phyloP scores from a whole-genome alignment of 1,140 invertebrate genomes.

The Pinna nobilis region DNA sequence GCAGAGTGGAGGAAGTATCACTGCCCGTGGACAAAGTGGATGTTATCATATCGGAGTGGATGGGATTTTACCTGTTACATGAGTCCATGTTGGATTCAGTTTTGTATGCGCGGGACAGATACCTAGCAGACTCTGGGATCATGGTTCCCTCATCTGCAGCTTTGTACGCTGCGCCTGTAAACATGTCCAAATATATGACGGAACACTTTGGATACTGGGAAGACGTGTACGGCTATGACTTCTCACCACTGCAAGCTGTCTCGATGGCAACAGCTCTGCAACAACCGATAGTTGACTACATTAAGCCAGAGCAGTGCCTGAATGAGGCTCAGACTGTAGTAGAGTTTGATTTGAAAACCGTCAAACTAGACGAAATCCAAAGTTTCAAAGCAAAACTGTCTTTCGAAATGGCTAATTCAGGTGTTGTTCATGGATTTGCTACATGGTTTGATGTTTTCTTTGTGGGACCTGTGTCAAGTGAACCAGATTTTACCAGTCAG shows the following conservation, averaged over 20 bases:
- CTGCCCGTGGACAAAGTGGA: slow-evolving; percentile 68
- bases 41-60: slow-evolving; percentile 75
- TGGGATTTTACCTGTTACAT: slow-evolving; percentile 75
- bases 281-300: slow-evolving; percentile 58
- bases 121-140: slow-evolving; percentile 62
- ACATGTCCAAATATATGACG: slow-evolving; percentile 56
- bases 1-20: slow-evolving; percentile 64
- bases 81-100: slow-evolving; percentile 75
- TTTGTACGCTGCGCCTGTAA: slow-evolving; percentile 61
- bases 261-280: slow-evolving; percentile 44
- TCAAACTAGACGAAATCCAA: slow-evolving; percentile 56
- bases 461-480: slow-evolving; percentile 24
- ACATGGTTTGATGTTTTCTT: slow-evolving; percentile 71
- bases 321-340: slow-evolving; percentile 53
- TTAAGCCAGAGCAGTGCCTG: slow-evolving; percentile 50
- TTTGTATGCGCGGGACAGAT: slow-evolving; percentile 70
- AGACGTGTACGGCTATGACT: slow-evolving; percentile 70
- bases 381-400: slow-evolving; percentile 48
- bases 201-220: slow-evolving; percentile 67
- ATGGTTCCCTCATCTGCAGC: slow-evolving; percentile 64
- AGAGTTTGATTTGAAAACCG: slow-evolving; percentile 63
- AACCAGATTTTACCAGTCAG: not conserved
- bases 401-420: slow-evolving; percentile 51
- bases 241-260: slow-evolving; percentile 57
- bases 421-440: slow-evolving; percentile 65